Base-by-base conservation (phyloP, 2,113 vertebrate genomes). In the Electrona antarctica region DNA sequence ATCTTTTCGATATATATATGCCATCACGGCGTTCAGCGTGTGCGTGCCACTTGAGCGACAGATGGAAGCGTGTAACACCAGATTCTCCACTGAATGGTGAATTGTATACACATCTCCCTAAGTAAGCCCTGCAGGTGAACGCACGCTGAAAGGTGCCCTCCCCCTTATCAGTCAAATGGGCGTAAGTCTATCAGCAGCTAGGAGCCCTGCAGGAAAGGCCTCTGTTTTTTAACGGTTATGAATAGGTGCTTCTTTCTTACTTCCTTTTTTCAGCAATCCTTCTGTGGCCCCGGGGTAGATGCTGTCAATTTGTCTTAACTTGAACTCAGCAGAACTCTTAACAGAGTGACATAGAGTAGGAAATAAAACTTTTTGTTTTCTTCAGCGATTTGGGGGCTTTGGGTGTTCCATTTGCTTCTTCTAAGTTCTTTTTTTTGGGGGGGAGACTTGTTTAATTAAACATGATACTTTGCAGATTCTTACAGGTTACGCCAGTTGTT, bases 181-280 rank as follows among this genome's bases (percentile, higher is more conserved):
- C 74, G 71, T 88, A 91, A 89, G 89, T 92, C 90, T 83, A 80
- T 93, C 91, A 92, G 78, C 88, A 15, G 72, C 72, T 74, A 33
- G 81, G 81, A 21, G 84, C 90, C 33, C 87, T 66, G 62, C 49
- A 89, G 90, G 88, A 86, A 86, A 79, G 48, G 62, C 33, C 80
- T 60, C 76, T 77, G 82, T 82, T 90, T 85, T 7, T 76, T 82
- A 87, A 84, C 81, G 73, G 80, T 87, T 91, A 90, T 92, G 90
- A 92, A 93, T 90, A 87, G 87, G 69, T 88, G 72, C 76, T 87
- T 91, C 87, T 91, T 87, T 90, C 87, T 86, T 83, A 79, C 77
- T 90, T 90, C 83, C 85, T 89, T 79, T 89, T 79, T 83, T 85
- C 60, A 64, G 41, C 50, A 0, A 88, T 79, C 74, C 64, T 46